These are phyloP conservation scores for Scaptomyza polygonia DNA, from an alignment of 2,888 invertebrate species.

Conservation along the genomic window DNA sequence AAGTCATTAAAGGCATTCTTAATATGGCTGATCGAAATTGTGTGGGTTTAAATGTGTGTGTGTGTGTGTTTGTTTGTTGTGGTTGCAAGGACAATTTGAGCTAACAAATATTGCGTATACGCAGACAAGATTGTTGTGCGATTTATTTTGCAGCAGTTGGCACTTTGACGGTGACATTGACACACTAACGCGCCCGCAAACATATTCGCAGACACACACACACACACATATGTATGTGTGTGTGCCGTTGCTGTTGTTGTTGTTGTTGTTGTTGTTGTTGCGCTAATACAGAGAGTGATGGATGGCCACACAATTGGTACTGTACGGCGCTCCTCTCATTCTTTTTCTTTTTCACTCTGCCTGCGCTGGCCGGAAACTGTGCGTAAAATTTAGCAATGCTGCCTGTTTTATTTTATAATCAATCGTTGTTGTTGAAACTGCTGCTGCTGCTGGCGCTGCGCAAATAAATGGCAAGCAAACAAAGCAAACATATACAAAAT, in stretches of 20 bases:
- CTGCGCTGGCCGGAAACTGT: constrained; percentile 42
- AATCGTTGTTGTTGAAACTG: constrained; percentile 31
- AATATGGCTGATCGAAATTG: background rate
- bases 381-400: constrained; percentile 54
- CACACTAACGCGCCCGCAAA: constrained; percentile 33
- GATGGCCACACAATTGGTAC: constrained; percentile 48
- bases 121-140: constrained; percentile 52
- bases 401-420: constrained; percentile 54
- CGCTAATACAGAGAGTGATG: constrained; percentile 48
- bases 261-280: constrained; percentile 12
- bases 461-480: constrained; percentile 40
- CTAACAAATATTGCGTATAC: constrained; percentile 54
- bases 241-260: too few relatives aligned
- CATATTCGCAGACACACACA: constrained; percentile 1
- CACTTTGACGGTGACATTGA: constrained; percentile 57
- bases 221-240: background rate
- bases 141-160: constrained; percentile 51
- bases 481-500: constrained; percentile 32
- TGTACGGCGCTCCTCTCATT: constrained; percentile 7
- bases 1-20: background rate
- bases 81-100: constrained; percentile 25
- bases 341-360: background rate
- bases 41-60: background rate
- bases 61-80: constrained; percentile 1
- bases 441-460: constrained; percentile 13